phyloP scores from a whole-genome alignment of 2,113 vertebrate genomes.

The Brienomyrus brachyistius region DNA sequence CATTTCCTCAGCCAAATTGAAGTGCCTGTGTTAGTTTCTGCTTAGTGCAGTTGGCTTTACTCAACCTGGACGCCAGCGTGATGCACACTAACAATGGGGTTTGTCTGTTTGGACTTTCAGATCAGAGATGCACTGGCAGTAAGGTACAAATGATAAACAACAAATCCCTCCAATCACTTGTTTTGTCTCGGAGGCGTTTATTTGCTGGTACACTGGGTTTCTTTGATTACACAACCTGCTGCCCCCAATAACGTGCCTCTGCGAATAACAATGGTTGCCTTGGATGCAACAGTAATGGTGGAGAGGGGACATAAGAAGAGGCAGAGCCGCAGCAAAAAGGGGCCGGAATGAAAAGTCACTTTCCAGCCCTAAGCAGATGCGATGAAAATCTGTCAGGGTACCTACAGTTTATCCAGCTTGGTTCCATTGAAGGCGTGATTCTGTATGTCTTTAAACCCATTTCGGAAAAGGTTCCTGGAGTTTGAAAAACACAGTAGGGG shows the following conservation, averaged over 20 bases:
- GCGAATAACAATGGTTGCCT: conserved; percentile 19
- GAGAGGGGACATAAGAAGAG: neutral
- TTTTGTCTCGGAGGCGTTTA: conserved; percentile 55
- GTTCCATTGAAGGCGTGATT: conserved; percentile 82
- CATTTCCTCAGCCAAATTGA: neutral
- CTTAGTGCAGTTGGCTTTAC: neutral
- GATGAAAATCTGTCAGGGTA: conserved; percentile 19
- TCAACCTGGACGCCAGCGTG: neutral
- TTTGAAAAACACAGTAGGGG: conserved; percentile 14
- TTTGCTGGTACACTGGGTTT: conserved; percentile 50
- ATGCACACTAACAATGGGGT: neutral
- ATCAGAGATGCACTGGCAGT: neutral
- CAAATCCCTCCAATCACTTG: conserved; percentile 42
- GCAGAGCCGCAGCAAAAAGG: neutral
- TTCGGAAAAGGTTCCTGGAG: conserved; percentile 76
- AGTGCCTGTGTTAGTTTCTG: neutral
- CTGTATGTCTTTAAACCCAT: conserved; percentile 80
- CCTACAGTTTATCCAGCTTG: conserved; percentile 79
- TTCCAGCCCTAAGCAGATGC: neutral
- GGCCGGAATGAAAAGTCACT: neutral
- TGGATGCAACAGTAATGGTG: conserved; percentile 11
- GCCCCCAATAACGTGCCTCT: neutral
- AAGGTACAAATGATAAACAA: conserved; percentile 33
- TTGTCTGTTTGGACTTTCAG: neutral
- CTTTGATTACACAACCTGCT: conserved; percentile 31